Evolutionary conservation across 2,113 vertebrate species (phyloP).

Genomic region (Todiramphus chloris): DNA sequence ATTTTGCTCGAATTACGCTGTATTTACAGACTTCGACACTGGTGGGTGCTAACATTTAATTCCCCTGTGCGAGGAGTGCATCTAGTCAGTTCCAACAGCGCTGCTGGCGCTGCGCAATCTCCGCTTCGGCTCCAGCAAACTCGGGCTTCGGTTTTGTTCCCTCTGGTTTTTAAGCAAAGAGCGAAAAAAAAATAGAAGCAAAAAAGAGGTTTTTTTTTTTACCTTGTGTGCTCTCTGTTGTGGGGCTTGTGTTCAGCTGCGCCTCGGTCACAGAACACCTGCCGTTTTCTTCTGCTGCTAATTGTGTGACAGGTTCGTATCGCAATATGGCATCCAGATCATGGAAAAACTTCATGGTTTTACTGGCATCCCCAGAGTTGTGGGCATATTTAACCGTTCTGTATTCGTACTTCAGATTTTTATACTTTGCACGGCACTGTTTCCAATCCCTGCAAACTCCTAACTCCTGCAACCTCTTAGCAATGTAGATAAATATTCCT

Average conservation of each 20-base stretch:
- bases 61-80: slow-evolving; percentile 25
- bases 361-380: slow-evolving; percentile 70
- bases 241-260: slow-evolving; percentile 51
- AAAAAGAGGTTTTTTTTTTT: slow-evolving; percentile 61
- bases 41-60: slow-evolving; percentile 50
- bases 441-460: slow-evolving; percentile 87
- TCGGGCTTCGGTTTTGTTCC: neutral
- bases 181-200: slow-evolving; percentile 53
- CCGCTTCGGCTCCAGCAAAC: neutral
- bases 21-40: slow-evolving; percentile 53
- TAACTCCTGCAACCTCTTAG: slow-evolving; percentile 86
- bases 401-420: slow-evolving; percentile 87
- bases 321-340: slow-evolving; percentile 78
- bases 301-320: slow-evolving; percentile 55
- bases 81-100: slow-evolving; percentile 38
- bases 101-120: slow-evolving; percentile 15
- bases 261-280: slow-evolving; percentile 57
- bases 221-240: slow-evolving; percentile 66
- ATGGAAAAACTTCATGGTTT: slow-evolving; percentile 80
- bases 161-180: slow-evolving; percentile 4
- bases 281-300: slow-evolving; percentile 71
- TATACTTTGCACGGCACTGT: slow-evolving; percentile 88
- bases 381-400: slow-evolving; percentile 79
- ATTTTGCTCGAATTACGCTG: slow-evolving; percentile 45
- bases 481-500: slow-evolving; percentile 88